Conservation (phyloP, 2,888 invertebrate species). For the Drosophila meridiana region DNA sequence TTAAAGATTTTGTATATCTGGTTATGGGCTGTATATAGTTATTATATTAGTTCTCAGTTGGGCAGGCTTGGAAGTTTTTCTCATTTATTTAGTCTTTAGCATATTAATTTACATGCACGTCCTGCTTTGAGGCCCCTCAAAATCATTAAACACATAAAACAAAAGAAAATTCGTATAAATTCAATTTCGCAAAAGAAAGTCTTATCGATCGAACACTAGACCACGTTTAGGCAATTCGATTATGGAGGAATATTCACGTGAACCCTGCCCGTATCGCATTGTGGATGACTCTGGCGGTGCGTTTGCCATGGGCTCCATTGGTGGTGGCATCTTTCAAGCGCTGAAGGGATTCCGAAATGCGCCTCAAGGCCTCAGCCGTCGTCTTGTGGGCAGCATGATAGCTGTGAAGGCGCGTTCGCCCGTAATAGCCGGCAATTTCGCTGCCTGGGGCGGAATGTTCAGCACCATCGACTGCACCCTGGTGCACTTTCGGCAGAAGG, state of each 20-base stretch:
- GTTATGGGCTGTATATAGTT: background rate
- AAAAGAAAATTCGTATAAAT: slow-evolving; percentile 34
- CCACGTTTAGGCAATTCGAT: slow-evolving; percentile 23
- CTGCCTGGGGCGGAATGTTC: slow-evolving; percentile 67
- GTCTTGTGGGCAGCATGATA: slow-evolving; percentile 56
- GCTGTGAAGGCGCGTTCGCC: slow-evolving; percentile 63
- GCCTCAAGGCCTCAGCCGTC: slow-evolving; percentile 88
- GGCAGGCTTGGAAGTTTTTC: slow-evolving; percentile 21
- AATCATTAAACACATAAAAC: slow-evolving; percentile 28
- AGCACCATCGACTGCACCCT: slow-evolving; percentile 67
- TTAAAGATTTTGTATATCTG: background rate
- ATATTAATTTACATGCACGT: slow-evolving; percentile 31
- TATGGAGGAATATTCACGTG: slow-evolving; percentile 98
- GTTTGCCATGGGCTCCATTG: slow-evolving; percentile 99
- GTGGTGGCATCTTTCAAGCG: slow-evolving; percentile 98
- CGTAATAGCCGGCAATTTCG: slow-evolving; percentile 64
- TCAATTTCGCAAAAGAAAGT: slow-evolving; percentile 20
- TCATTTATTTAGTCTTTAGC: slow-evolving; percentile 2
- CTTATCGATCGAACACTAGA: slow-evolving; percentile 1
- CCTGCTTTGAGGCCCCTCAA: slow-evolving; percentile 29
- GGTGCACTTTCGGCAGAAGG: slow-evolving; percentile 63
- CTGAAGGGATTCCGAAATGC: slow-evolving; percentile 99
- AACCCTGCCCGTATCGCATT: slow-evolving; percentile 99
- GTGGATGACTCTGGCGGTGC: slow-evolving; percentile 99
- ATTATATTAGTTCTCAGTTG: background rate